Evolutionary conservation across 2,797 vertebrate genomes (phyloP), one percentile per base, ranked within the genome.

Genomic region (Tympanoctomys barrerae): DNA sequence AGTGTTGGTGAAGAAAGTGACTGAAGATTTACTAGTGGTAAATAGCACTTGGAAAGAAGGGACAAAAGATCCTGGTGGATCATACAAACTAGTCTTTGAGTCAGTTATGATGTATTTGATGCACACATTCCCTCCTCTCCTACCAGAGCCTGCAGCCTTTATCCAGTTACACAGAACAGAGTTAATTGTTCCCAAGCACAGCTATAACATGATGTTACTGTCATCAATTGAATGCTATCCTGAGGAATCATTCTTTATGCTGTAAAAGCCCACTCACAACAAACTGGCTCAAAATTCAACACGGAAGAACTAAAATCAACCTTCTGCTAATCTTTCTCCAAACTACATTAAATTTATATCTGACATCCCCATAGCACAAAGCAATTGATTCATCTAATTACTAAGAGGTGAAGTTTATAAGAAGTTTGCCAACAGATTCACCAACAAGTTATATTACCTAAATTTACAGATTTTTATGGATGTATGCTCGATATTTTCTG

Each of bases 311-410:
- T 5, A 5, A 62, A 87, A 70, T 57, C 49, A 79, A 86, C 3
- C 22, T 73, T 64, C 49, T 79, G 6, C 71, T 62, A 81, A 88
- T 89, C 59, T 79, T 11, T 75, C 6, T 73, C 39, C 16, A 92
- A 84, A 80, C 68, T 62, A 1, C 81, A 73, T 57, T 90, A 87
- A 42, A 64, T 2, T 92, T 88, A 14, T 54, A 46, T 85, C 42
- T 87, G 80, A 83, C 93, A 61, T 61, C 31, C 7, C n/a, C 36
- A 61, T 85, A 71, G 12, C 5, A 78, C 52, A 78, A n/a, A 85
- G 70, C 64, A 77, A 54, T 75, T 36, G 91, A 77, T 81, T 92
- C 14, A 94, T 77, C 96, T 95, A 92, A 95, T 92, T 81, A 88
- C 18, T 66, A 5, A 77, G 0, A 2, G 39, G 10, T 79, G 71